phyloP scores from a whole-genome alignment of 2,888 invertebrate genomes.

The Formica aserva region DNA sequence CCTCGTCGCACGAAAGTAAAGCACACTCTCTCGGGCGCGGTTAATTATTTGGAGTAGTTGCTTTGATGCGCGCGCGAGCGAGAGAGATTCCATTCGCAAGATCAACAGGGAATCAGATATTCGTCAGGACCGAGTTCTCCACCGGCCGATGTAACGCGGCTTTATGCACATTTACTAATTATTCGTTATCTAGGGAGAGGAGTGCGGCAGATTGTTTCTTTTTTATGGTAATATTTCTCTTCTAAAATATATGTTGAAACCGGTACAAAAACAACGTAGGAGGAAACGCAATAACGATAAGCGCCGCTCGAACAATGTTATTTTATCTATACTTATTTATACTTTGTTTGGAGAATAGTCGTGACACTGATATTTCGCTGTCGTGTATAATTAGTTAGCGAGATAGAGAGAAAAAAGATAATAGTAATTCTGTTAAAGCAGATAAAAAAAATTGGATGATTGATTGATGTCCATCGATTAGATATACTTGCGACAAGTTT shows the following conservation, averaged over 20 bases:
- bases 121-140: conserved; percentile 6
- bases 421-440: background rate
- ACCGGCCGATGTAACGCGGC: background rate
- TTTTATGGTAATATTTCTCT: conserved; percentile 11
- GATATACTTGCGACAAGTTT: background rate
- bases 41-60: conserved; percentile 76
- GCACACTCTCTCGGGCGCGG: conserved; percentile 56
- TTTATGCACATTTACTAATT: conserved; percentile 25
- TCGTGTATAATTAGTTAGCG: background rate
- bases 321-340: conserved; percentile 23
- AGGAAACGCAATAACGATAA: conserved; percentile 12
- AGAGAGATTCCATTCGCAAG: conserved; percentile 20
- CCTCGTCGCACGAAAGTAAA: conserved; percentile 70
- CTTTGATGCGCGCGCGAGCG: conserved; percentile 60
- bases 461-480: no score
- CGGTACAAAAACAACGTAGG: background rate
- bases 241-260: conserved; percentile 5
- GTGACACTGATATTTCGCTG: conserved; percentile 4
- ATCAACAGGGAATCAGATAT: conserved; percentile 8
- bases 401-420: background rate
- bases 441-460: background rate
- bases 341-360: conserved; percentile 18
- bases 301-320: background rate
- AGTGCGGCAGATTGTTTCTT: background rate
- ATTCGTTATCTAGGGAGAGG: conserved; percentile 26